Base-by-base conservation (phyloP, 2,113 vertebrate genomes). In the Oxygymnocypris stewartii region DNA sequence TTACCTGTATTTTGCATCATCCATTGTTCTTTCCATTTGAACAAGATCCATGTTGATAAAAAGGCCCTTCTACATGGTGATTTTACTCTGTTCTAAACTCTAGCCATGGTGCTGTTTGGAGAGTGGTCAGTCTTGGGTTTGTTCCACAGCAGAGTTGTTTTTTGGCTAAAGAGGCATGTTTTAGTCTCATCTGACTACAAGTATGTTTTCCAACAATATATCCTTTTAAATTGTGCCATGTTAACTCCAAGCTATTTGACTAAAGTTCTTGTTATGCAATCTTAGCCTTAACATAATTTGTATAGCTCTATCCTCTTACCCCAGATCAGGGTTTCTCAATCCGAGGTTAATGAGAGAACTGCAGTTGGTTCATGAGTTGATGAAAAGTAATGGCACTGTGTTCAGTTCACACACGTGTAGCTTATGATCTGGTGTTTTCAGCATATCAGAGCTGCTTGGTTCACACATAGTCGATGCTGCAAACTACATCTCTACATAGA, bases 1-100 rank as follows among this genome's bases (percentile, higher is more conserved):
- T 28, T 63, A 12, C 16, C 6, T 14, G n/a, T 31, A 65, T 67
- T 80, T 81, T 65, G 8, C 79, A 81, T 81, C 59, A 81, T 63
- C 57, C 79, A 25, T 81, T 81, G 35, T 44, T 81, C 54, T 80
- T 42, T 25, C 20, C 13, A 9, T n/a, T 42, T 61, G 16, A 63
- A 25, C 6, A 61, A 25, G 9, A 80, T 61, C 20, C 23, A 59
- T 11, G 13, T 59, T 81, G 79, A 81, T 81, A n/a, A 65, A 20
- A 47, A 40, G 8, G 40, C 0, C 57, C 4, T 25, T 1, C 78
- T 18, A 57, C 7, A 10, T 10, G 57, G 40, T 4, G 12, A 8
- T n/a, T 16, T 80, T 13, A 20, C 59, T 16, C n/a, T 10, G 6
- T 37, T 8, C 51, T 37, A 57, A 79, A 79, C 51, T 79, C 20